phyloP scores from a whole-genome alignment of 2,888 invertebrate species.

The Eupithecia exiguata region DNA sequence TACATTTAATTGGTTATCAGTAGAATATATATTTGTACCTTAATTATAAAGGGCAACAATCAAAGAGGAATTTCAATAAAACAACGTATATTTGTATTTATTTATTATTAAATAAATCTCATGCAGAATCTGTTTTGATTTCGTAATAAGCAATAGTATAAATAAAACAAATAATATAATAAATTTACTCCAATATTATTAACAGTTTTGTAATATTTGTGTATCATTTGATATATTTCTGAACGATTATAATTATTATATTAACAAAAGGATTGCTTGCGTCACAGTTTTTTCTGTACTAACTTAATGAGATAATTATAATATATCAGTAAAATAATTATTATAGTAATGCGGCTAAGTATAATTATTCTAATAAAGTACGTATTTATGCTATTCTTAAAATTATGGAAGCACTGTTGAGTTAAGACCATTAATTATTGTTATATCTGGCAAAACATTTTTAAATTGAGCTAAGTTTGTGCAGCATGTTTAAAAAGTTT shows the following conservation, averaged over 20 bases:
- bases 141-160: not conserved
- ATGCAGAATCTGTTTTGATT: constrained; percentile 16
- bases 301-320: not conserved
- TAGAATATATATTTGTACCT: no score
- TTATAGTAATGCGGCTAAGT: constrained; percentile 18
- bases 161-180: not conserved
- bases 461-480: not conserved
- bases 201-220: not conserved
- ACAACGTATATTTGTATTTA: constrained; percentile 45
- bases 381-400: constrained; percentile 29
- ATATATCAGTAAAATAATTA: constrained; percentile 4
- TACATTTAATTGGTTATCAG: no score
- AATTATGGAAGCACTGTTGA: constrained; percentile 34
- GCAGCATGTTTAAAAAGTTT: not conserved
- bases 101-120: constrained; percentile 56
- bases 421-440: constrained; percentile 12
- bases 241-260: not conserved
- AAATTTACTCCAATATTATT: not conserved
- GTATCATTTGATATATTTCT: not conserved
- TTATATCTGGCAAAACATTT: constrained; percentile 4
- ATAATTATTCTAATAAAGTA: constrained; percentile 28
- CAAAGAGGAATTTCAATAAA: constrained; percentile 27
- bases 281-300: not conserved
- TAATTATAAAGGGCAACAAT: not conserved
- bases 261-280: not conserved